phyloP scores from a whole-genome alignment of 2,797 vertebrate species.

The Florisuga fusca region DNA sequence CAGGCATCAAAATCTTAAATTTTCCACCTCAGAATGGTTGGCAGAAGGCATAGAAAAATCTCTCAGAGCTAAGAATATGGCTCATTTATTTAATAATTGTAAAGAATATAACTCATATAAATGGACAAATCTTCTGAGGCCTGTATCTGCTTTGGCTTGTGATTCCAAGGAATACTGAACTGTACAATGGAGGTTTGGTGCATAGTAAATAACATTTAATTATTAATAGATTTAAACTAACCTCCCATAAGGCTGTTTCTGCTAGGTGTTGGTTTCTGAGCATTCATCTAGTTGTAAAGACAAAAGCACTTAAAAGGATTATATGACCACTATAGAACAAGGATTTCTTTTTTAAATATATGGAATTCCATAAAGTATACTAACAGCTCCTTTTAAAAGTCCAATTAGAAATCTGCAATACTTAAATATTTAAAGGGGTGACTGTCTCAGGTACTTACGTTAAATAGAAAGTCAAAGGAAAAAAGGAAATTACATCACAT shows the following conservation, averaged over 20 bases:
- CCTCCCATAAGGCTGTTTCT: not conserved
- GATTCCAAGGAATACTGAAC: not conserved
- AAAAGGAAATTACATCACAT: conserved; percentile 81
- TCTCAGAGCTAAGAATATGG: not conserved
- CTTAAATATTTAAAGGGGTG: conserved; percentile 36
- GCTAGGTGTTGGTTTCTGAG: not conserved
- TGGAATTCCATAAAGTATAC: not conserved
- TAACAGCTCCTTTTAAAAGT: not conserved
- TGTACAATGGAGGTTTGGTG: not conserved
- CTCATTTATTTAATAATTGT: not conserved
- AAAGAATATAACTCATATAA: not conserved
- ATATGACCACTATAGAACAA: not conserved
- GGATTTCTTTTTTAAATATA: not conserved
- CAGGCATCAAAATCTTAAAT: not conserved
- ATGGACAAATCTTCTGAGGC: not conserved
- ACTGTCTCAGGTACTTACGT: not conserved
- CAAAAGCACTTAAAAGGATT: not conserved
- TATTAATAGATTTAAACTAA: not conserved
- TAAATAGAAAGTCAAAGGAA: conserved; percentile 61
- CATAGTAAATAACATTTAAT: not conserved
- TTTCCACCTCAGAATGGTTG: not conserved
- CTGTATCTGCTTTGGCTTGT: not conserved
- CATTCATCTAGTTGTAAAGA: not conserved
- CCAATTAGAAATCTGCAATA: not conserved
- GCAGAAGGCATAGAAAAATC: not conserved